Percentiles rank a stretch among this genome's conserved stretches.
phyloP scores from a whole-genome alignment of 2,113 vertebrate species.

The Cynoglossus semilaevis region DNA sequence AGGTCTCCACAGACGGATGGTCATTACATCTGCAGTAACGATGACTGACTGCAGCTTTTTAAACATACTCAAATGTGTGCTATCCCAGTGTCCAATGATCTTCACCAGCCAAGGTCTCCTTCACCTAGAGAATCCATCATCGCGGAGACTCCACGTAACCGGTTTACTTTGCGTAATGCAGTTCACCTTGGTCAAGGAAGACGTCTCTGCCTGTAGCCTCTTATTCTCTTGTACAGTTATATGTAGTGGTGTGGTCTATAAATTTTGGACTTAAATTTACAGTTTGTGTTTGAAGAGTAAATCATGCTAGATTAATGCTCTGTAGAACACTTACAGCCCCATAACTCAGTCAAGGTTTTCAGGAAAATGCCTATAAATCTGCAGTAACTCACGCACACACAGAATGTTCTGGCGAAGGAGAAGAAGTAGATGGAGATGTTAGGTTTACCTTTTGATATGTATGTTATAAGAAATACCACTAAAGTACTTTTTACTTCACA shows the following conservation, averaged over 20 bases:
- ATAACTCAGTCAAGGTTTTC: constrained; percentile 1
- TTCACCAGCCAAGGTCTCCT: constrained; percentile 58
- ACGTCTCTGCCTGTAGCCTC: neutral
- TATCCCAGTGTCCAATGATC: constrained; percentile 41
- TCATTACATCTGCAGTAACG: constrained; percentile 62
- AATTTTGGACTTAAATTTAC: neutral
- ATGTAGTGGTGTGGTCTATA: neutral
- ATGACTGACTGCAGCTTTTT: constrained; percentile 64
- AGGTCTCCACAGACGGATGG: constrained; percentile 70
- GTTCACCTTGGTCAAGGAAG: constrained; percentile 2
- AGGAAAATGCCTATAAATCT: constrained; percentile 12
- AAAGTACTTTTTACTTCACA: no score
- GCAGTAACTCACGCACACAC: neutral
- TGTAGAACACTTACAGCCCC: constrained; percentile 11
- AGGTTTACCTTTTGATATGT: no score
- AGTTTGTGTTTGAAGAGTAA: constrained; percentile 12
- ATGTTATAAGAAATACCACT: no score
- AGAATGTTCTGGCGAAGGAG: constrained; percentile 1
- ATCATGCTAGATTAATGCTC: constrained; percentile 13
- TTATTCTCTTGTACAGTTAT: neutral
- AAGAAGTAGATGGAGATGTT: constrained; percentile 8
- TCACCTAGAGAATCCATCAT: constrained; percentile 41
- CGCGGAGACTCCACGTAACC: constrained; percentile 7
- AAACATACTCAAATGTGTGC: constrained; percentile 45
- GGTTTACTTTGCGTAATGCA: constrained; percentile 4